A percentile compares a stretch with the other conserved stretches of the same genome.
Evolutionary conservation across 2,888 invertebrate genomes (phyloP).

Genomic region (Lamellibrachia columna): DNA sequence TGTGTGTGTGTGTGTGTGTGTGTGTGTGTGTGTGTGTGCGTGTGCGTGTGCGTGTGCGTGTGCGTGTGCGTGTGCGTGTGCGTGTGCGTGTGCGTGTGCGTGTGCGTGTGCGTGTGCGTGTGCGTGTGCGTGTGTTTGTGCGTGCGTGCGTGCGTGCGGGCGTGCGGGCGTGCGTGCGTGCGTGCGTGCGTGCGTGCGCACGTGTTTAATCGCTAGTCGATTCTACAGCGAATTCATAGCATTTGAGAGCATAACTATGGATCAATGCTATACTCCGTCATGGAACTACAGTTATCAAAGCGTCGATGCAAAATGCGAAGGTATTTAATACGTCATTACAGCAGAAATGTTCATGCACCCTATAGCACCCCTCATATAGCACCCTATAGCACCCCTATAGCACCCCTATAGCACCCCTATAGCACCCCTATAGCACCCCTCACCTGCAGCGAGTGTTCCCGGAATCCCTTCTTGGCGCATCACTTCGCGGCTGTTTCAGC

Average conservation of each 20-base stretch:
- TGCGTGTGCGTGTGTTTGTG: background rate
- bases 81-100: too few species aligned
- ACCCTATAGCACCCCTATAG: background rate
- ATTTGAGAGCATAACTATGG: background rate
- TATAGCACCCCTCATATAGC: background rate
- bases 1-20: background rate
- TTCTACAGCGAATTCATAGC: background rate
- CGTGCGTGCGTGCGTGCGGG: background rate
- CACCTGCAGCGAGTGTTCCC: background rate
- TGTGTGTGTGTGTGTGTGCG: background rate
- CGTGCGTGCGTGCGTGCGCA: background rate
- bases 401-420: background rate
- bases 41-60: background rate
- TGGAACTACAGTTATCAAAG: background rate
- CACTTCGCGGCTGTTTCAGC: background rate
- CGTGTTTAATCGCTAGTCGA: background rate
- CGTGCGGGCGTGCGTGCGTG: too few species aligned
- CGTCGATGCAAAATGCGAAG: background rate
- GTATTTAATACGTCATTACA: background rate
- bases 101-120: background rate
- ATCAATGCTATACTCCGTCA: background rate
- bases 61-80: background rate
- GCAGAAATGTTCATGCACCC: background rate
- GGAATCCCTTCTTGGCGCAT: background rate
- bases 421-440: background rate